phyloP scores from a whole-genome alignment of 2,113 vertebrate genomes.

The Bettongia penicillata region DNA sequence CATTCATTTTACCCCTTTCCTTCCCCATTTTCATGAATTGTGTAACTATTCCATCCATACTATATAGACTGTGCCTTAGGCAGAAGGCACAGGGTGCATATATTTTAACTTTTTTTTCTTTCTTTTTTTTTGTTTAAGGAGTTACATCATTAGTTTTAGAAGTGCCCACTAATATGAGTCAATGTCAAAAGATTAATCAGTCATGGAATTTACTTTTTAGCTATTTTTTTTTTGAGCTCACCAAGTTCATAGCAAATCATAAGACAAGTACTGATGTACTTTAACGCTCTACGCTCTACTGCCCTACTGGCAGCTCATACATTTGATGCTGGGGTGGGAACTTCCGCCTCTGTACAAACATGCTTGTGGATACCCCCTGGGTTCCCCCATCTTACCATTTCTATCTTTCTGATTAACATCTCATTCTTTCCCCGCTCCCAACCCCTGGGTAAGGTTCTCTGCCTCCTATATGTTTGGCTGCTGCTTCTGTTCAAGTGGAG shows the following conservation, averaged over 20 bases:
- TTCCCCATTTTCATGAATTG: slow-evolving; percentile 67
- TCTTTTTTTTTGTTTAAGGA: slow-evolving; percentile 32
- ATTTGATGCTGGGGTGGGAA: slow-evolving; percentile 41
- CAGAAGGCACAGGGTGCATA: slow-evolving; percentile 19
- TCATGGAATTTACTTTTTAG: not conserved
- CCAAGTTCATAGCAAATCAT: slow-evolving; percentile 39
- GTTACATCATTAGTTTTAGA: slow-evolving; percentile 35
- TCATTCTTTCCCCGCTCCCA: not conserved
- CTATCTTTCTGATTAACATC: not conserved
- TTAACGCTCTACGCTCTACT: slow-evolving; percentile 39
- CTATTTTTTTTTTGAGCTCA: not conserved
- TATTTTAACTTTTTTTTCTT: slow-evolving; percentile 10
- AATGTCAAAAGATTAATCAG: slow-evolving; percentile 36
- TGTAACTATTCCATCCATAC: slow-evolving; percentile 74
- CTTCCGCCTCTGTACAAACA: slow-evolving; percentile 42
- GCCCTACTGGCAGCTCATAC: slow-evolving; percentile 34
- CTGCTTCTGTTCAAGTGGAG: not conserved
- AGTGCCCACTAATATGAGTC: slow-evolving; percentile 48
- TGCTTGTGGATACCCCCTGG: slow-evolving; percentile 6
- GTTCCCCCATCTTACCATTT: not conserved
- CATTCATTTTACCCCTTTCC: not conserved
- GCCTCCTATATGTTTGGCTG: not conserved
- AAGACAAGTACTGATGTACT: slow-evolving; percentile 35
- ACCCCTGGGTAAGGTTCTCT: not conserved
- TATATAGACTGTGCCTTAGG: slow-evolving; percentile 58